Percentiles rank a stretch among this genome's conserved stretches.
Evolutionary conservation across 2,888 invertebrate species (phyloP).

Genomic region (Tineola bisselliella): DNA sequence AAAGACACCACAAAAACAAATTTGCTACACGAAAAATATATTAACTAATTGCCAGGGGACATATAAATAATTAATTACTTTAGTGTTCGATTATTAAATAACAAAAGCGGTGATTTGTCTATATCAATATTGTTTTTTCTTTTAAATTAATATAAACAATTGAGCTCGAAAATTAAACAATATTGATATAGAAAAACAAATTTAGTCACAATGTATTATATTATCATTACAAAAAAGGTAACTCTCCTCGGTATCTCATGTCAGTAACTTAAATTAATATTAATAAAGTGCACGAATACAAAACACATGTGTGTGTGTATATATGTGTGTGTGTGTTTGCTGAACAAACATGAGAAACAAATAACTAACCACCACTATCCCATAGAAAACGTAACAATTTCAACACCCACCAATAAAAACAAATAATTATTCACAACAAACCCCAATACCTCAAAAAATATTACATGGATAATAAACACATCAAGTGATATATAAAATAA

Average conservation of each 20-base stretch:
- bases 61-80: constrained; percentile 18
- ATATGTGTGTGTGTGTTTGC: background rate
- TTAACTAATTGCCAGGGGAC: constrained; percentile 17
- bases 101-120: constrained; percentile 15
- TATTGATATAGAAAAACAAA: too few species aligned
- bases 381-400: background rate
- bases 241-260: too few species aligned
- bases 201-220: too few species aligned
- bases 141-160: too few species aligned
- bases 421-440: too few species aligned
- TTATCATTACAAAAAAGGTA: too few species aligned
- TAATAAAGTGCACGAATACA: background rate
- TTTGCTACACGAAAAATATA: constrained; percentile 23
- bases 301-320: background rate
- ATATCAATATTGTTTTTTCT: background rate
- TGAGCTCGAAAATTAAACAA: too few species aligned
- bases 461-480: background rate
- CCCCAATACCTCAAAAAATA: background rate
- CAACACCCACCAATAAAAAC: too few species aligned
- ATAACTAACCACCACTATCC: background rate
- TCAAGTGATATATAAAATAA: too few species aligned
- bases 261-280: background rate
- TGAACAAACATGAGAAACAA: background rate
- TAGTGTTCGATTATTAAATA: constrained; percentile 17
- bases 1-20: constrained; percentile 69